phyloP scores from a whole-genome alignment of 1,140 invertebrate species.

The Ptiloglossa arizonensis region DNA sequence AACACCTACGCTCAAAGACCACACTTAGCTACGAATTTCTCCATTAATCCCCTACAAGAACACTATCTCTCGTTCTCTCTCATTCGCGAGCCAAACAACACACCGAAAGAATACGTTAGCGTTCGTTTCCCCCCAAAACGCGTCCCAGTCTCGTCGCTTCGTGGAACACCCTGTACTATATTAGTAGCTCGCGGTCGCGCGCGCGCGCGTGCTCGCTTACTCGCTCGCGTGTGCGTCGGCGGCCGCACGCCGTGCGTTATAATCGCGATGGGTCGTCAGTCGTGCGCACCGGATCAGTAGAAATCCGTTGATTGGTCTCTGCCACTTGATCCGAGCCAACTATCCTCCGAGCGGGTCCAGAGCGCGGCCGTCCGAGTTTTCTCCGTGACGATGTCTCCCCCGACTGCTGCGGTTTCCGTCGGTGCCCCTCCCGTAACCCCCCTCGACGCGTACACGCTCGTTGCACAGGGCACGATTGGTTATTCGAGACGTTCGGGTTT shows the following conservation, averaged over 20 bases:
- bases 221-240: neutral
- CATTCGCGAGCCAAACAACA: no score
- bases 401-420: constrained; percentile 68
- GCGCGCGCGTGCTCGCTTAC: no score
- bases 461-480: constrained; percentile 41
- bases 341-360: constrained; percentile 21
- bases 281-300: constrained; percentile 72
- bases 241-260: constrained; percentile 68
- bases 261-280: constrained; percentile 71
- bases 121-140: no score
- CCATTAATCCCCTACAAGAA: no score
- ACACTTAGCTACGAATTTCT: no score
- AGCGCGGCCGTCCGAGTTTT: constrained; percentile 12
- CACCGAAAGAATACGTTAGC: no score
- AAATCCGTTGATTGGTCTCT: constrained; percentile 77
- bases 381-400: constrained; percentile 28
- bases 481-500: constrained; percentile 61
- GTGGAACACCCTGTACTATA: constrained; percentile 7
- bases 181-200: no score
- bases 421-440: no score
- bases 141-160: neutral
- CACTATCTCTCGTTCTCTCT: no score
- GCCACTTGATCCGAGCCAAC: constrained; percentile 70
- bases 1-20: no score
- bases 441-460: constrained; percentile 12